Evolutionary conservation across 2,113 vertebrate species (phyloP).

Genomic region (Sylvilagus bachmani): DNA sequence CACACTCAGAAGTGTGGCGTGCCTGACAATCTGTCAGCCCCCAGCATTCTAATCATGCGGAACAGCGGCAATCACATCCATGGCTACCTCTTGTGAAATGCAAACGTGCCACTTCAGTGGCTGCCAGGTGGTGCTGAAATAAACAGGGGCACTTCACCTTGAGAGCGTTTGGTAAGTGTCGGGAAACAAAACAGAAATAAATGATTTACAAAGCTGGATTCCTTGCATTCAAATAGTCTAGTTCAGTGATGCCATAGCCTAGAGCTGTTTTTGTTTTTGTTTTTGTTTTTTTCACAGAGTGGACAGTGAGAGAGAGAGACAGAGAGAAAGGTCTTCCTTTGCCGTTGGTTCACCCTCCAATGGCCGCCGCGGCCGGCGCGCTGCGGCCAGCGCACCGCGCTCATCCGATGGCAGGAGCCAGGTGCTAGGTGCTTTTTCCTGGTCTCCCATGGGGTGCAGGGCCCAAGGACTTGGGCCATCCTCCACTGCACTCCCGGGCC

Average conservation of each 20-base stretch:
- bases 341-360: too few relatives aligned
- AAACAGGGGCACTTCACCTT: slow-evolving; percentile 64
- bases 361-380: too few relatives aligned
- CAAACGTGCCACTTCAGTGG: slow-evolving; percentile 32
- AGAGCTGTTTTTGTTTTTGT: too few relatives aligned
- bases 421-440: too few relatives aligned
- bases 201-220: background rate
- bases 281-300: too few relatives aligned
- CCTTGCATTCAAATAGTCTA: background rate
- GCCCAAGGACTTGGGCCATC: too few relatives aligned
- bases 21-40: slow-evolving; percentile 37
- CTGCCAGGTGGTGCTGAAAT: slow-evolving; percentile 63
- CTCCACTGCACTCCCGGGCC: too few relatives aligned
- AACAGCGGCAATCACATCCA: slow-evolving; percentile 55
- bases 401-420: too few relatives aligned
- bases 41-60: slow-evolving; percentile 19
- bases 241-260: background rate
- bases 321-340: too few relatives aligned
- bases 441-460: too few relatives aligned
- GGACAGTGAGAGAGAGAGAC: too few relatives aligned
- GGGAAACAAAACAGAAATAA: background rate
- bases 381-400: too few relatives aligned
- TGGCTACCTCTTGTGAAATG: slow-evolving; percentile 33
- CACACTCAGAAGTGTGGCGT: background rate
- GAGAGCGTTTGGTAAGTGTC: slow-evolving; percentile 27